A percentile compares a stretch with the other conserved stretches of the same genome.
Conservation (phyloP, 2,888 invertebrate genomes). For the Thecocarcelia acutangulata region DNA sequence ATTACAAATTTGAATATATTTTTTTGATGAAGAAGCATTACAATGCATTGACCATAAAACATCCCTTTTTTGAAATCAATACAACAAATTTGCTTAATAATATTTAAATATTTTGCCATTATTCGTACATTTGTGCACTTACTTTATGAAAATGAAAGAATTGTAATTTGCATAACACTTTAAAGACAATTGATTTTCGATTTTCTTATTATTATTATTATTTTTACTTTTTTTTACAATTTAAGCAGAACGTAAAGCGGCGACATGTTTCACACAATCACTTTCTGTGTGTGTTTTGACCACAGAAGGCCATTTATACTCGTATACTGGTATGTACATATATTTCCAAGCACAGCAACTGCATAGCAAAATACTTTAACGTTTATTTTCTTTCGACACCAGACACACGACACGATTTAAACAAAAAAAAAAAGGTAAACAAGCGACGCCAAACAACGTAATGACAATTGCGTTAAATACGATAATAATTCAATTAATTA, state of each 20-base stretch:
- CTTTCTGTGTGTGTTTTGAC: background rate
- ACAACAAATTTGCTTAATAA: too few species aligned
- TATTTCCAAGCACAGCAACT: background rate
- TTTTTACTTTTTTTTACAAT: background rate
- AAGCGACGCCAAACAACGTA: background rate
- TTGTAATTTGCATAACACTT: constrained; percentile 50
- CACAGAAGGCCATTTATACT: background rate
- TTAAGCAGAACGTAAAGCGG: constrained; percentile 12
- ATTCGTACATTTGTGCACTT: constrained; percentile 10
- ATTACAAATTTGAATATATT: too few species aligned
- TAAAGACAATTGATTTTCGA: constrained; percentile 48
- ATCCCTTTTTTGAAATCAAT: too few species aligned
- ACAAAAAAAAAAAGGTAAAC: constrained; percentile 4
- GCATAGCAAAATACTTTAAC: background rate
- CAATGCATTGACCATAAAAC: too few species aligned
- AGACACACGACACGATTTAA: background rate
- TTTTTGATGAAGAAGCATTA: too few species aligned
- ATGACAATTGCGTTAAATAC: background rate
- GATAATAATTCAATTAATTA: constrained; percentile 34
- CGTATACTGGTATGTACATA: too few species aligned
- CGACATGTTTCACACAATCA: constrained; percentile 23
- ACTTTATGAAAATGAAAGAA: constrained; percentile 5
- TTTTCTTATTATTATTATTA: constrained; percentile 26
- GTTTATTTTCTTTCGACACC: background rate
- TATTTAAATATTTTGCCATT: background rate